Percentiles rank a stretch among this genome's conserved stretches.
phyloP scores from a whole-genome alignment of 2,888 invertebrate species.

The Monopis laevigella region DNA sequence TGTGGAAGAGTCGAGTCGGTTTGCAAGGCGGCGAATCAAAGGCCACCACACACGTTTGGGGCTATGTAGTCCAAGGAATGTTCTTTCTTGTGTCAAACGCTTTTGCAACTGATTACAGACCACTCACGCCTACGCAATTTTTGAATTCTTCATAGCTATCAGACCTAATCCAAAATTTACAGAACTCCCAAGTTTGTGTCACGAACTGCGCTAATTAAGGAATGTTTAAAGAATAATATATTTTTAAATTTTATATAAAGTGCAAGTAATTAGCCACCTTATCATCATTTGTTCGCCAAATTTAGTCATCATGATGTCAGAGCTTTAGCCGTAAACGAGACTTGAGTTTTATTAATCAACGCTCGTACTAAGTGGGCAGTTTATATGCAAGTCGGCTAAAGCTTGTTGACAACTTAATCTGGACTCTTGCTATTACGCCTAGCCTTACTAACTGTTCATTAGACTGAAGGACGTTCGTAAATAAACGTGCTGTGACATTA shows the following conservation, averaged over 20 bases:
- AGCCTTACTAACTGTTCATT: neutral
- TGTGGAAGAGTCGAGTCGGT: conserved; percentile 27
- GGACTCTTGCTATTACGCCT: neutral
- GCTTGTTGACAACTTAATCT: conserved; percentile 55
- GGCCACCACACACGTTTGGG: conserved; percentile 46
- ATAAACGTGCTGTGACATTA: conserved; percentile 1
- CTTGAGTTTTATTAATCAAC: conserved; percentile 37
- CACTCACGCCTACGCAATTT: conserved; percentile 4
- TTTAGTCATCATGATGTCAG: conserved; percentile 13
- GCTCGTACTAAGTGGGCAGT: conserved; percentile 39
- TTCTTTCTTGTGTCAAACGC: conserved; percentile 6
- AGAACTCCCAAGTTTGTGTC: neutral
- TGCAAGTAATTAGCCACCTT: neutral
- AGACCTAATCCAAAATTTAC: neutral
- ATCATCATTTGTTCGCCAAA: conserved; percentile 5
- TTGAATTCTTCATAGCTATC: neutral
- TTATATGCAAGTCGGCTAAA: conserved; percentile 43
- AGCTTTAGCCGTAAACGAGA: conserved; percentile 37
- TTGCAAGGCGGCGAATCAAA: conserved; percentile 43
- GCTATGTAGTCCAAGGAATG: conserved; percentile 5
- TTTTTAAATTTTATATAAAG: neutral
- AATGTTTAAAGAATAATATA: neutral
- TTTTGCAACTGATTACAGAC: neutral
- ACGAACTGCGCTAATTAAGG: neutral
- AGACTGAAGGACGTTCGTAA: conserved; percentile 2